Percentiles rank a stretch among this genome's conserved stretches.
Evolutionary conservation across 2,888 invertebrate genomes (phyloP).

Genomic region (Syrphus vitripennis): DNA sequence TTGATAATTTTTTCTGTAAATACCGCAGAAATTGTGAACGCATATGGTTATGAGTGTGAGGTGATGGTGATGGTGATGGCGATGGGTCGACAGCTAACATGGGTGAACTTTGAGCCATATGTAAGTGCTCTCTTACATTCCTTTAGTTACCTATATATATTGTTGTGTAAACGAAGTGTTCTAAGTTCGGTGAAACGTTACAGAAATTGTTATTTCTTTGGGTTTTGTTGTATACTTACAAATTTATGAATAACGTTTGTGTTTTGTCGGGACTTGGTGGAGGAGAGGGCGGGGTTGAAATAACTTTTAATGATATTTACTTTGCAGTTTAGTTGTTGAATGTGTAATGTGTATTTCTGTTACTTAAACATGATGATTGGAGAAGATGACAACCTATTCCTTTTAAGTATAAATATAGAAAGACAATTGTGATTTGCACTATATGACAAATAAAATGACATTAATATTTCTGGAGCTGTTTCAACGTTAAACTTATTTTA

Average conservation of each 20-base stretch:
- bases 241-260: neutral
- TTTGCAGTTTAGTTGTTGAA: slow-evolving; percentile 8
- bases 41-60: neutral
- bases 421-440: neutral
- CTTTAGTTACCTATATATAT: too few species aligned
- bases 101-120: neutral
- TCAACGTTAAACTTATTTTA: neutral
- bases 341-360: neutral
- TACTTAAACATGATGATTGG: neutral
- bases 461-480: neutral
- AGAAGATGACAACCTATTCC: neutral
- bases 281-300: neutral
- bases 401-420: too few species aligned
- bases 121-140: slow-evolving; percentile 3
- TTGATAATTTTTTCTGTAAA: slow-evolving; percentile 24
- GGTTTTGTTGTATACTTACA: neutral
- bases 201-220: slow-evolving; percentile 21
- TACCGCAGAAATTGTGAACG: slow-evolving; percentile 27
- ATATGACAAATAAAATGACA: neutral
- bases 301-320: slow-evolving; percentile 16
- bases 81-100: neutral
- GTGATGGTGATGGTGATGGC: neutral
- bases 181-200: slow-evolving; percentile 39
- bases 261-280: neutral
- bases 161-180: slow-evolving; percentile 43